Conservation (phyloP, 2,113 vertebrate species). For the Sialia sialis region DNA sequence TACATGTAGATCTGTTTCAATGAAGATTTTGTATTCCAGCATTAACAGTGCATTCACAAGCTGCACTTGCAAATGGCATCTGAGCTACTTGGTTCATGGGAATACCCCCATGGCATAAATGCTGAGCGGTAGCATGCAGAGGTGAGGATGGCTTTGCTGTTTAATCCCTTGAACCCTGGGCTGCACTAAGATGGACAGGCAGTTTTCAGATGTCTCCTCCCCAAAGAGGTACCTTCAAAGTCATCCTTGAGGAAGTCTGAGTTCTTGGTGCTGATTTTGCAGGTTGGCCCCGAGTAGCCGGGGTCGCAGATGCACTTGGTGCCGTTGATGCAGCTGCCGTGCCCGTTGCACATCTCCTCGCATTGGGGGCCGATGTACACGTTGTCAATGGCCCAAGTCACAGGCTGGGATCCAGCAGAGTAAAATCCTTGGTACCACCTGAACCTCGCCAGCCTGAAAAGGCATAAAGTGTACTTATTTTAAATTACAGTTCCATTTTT, state of each 20-base stretch:
- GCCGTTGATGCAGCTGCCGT: slow-evolving; percentile 88
- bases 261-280: slow-evolving; percentile 87
- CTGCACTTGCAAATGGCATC: background rate
- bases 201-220: background rate
- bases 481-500: background rate
- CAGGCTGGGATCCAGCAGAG: slow-evolving; percentile 81
- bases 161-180: background rate
- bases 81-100: background rate
- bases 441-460: slow-evolving; percentile 88
- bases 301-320: slow-evolving; percentile 90
- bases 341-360: slow-evolving; percentile 94
- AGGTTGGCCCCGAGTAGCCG: slow-evolving; percentile 87
- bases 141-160: background rate
- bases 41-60: background rate
- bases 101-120: background rate
- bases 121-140: background rate
- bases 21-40: background rate
- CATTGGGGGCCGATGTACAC: slow-evolving; percentile 95
- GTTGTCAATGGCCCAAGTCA: slow-evolving; percentile 95
- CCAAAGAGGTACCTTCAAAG: slow-evolving; percentile 87
- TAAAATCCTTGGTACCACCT: slow-evolving; percentile 98
- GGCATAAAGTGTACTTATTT: background rate
- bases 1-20: background rate
- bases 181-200: background rate
- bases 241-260: slow-evolving; percentile 96